phyloP scores from a whole-genome alignment of 2,888 invertebrate genomes.

The Cataglyphis cursor region DNA sequence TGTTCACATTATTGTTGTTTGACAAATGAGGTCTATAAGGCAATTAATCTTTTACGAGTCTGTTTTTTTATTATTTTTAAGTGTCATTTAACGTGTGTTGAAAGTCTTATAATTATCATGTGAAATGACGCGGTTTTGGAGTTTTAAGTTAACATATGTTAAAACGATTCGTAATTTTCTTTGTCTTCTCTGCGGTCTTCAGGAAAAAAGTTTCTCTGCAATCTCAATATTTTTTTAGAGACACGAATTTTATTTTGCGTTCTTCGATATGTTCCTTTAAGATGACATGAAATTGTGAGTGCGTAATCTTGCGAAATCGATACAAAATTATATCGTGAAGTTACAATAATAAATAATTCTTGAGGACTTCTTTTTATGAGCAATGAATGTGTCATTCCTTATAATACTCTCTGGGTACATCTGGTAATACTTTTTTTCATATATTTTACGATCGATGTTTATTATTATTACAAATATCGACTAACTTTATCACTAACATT shows the following conservation, averaged over 20 bases:
- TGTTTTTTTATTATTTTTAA: neutral
- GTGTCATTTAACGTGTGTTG: neutral
- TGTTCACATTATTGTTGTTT: neutral
- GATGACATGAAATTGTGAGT: neutral
- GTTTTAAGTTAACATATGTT: slow-evolving; percentile 12
- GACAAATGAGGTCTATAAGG: neutral
- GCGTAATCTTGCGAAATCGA: neutral
- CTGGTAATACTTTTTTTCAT: slow-evolving; percentile 16
- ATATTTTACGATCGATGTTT: neutral
- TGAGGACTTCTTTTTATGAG: neutral
- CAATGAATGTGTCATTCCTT: neutral
- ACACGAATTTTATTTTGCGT: neutral
- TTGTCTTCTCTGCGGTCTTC: neutral
- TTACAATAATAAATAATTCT: neutral
- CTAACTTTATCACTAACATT: slow-evolving; percentile 15
- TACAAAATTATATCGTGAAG: neutral
- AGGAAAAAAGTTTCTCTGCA: neutral
- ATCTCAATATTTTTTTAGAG: neutral
- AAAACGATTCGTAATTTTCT: neutral
- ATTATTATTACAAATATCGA: neutral
- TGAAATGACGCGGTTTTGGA: neutral
- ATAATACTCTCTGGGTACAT: slow-evolving; percentile 10
- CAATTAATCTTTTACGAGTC: neutral
- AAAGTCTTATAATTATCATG: neutral
- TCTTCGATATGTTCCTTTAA: neutral